These are phyloP conservation scores for Leptoteleia sp. DNA, from an alignment of 1,140 invertebrate species.

Conservation along the genomic window DNA sequence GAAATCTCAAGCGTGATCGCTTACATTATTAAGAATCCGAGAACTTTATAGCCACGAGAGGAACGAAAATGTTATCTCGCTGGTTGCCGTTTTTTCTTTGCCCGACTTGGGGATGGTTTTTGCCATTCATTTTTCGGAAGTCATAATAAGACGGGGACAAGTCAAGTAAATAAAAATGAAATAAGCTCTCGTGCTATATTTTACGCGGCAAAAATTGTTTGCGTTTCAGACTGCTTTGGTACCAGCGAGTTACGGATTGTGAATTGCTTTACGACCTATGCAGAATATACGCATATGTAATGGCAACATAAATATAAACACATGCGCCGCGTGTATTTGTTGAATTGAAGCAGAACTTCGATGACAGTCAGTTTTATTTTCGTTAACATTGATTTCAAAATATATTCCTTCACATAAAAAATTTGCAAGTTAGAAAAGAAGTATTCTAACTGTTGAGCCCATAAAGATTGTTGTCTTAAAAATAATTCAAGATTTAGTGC, in stretches of 20 bases:
- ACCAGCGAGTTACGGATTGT: neutral
- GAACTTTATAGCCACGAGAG: slow-evolving; percentile 57
- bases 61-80: slow-evolving; percentile 52
- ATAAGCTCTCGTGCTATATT: slow-evolving; percentile 11
- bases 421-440: too few relatives aligned
- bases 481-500: too few relatives aligned
- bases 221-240: neutral
- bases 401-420: too few relatives aligned
- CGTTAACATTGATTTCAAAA: too few relatives aligned
- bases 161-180: slow-evolving; percentile 41
- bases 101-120: slow-evolving; percentile 11
- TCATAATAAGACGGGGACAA: slow-evolving; percentile 34
- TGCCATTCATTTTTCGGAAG: slow-evolving; percentile 41
- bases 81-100: slow-evolving; percentile 22
- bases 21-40: slow-evolving; percentile 64
- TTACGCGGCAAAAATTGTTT: slow-evolving; percentile 9
- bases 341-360: too few relatives aligned
- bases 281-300: too few relatives aligned
- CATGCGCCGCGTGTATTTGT: too few relatives aligned
- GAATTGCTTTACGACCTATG: neutral
- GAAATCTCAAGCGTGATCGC: slow-evolving; percentile 64
- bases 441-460: too few relatives aligned
- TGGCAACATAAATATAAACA: too few relatives aligned
- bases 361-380: too few relatives aligned
- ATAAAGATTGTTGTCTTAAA: too few relatives aligned